These are phyloP conservation scores for Irena cyanogastra DNA, from an alignment of 2,113 vertebrate species.

Conservation along the genomic window DNA sequence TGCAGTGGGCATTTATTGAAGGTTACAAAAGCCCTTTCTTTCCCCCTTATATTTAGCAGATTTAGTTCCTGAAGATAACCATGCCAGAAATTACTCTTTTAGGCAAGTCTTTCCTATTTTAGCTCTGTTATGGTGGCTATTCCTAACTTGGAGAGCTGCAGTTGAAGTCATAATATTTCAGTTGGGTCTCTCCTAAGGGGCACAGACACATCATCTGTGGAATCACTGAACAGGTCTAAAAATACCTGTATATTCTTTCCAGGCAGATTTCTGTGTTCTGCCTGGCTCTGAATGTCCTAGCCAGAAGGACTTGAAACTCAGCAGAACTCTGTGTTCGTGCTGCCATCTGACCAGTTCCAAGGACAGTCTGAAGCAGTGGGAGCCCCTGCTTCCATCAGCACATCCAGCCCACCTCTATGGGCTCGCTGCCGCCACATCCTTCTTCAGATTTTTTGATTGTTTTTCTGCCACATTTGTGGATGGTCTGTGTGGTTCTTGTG, in stretches of 20 bases:
- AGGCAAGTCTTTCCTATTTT: neutral
- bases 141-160: neutral
- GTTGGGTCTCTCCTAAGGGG: neutral
- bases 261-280: neutral
- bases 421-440: fast-evolving
- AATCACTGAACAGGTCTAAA: neutral
- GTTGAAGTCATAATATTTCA: neutral
- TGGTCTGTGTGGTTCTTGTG: neutral
- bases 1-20: neutral
- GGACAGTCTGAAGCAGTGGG: neutral
- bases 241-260: neutral
- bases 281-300: neutral
- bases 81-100: neutral
- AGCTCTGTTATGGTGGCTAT: fast-evolving
- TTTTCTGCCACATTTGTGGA: neutral
- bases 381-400: neutral
- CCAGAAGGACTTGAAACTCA: neutral
- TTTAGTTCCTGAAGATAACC: neutral
- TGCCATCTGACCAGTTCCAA: neutral
- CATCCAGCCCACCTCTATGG: fast-evolving
- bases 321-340: neutral
- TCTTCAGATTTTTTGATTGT: neutral
- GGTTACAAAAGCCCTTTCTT: neutral
- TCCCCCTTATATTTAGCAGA: neutral
- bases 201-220: neutral